These are phyloP conservation scores for Amazona guildingii DNA, from an alignment of 2,113 vertebrate genomes.

Conservation along the genomic window DNA sequence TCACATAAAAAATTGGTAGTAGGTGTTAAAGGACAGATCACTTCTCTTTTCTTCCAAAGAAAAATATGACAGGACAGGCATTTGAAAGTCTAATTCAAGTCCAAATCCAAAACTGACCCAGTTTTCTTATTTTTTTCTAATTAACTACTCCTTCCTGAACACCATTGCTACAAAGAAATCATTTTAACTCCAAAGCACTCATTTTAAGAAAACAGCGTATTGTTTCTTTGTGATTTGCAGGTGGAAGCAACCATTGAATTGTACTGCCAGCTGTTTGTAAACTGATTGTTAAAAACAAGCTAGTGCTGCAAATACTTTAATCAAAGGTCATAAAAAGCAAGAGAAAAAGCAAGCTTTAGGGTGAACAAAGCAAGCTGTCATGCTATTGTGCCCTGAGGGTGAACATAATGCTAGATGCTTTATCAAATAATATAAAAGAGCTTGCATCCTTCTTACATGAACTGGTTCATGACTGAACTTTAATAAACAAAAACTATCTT, in stretches of 20 bases:
- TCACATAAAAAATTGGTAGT: not conserved
- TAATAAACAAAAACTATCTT: constrained; percentile 17
- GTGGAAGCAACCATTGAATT: not conserved
- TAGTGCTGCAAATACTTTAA: constrained; percentile 20
- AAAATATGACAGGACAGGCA: not conserved
- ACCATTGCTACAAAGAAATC: not conserved
- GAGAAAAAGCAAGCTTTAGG: not conserved
- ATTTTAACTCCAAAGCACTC: not conserved
- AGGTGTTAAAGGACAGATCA: not conserved
- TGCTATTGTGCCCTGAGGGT: not conserved
- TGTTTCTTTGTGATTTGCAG: not conserved
- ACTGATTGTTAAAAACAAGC: not conserved
- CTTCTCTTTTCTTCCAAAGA: not conserved
- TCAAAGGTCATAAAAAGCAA: not conserved
- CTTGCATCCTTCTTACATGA: constrained; percentile 37
- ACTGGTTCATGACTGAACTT: constrained; percentile 26
- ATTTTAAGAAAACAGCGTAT: not conserved
- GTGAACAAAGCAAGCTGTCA: constrained; percentile 22
- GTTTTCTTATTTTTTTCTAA: not conserved
- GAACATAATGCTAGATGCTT: not conserved
- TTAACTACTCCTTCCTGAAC: not conserved
- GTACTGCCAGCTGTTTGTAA: constrained; percentile 1
- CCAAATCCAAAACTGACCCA: not conserved
- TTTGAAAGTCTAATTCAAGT: not conserved
- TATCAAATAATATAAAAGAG: constrained; percentile 31